Evolutionary conservation across 1,140 invertebrate genomes (phyloP).

Genomic region (Bacillus rossius): DNA sequence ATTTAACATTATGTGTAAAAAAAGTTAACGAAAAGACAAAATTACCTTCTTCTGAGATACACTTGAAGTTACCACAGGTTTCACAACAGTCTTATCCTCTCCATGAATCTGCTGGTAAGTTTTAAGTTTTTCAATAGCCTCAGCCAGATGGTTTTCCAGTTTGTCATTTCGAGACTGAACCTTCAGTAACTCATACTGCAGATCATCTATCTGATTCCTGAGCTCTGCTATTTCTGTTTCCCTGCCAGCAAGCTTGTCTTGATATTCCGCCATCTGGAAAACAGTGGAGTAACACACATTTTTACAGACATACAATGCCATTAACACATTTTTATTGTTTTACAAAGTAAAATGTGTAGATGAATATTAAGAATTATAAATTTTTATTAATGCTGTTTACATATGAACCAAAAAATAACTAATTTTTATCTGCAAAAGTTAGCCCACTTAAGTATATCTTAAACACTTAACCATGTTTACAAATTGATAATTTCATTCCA

Average conservation of each 20-base stretch:
- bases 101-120: constrained; percentile 72
- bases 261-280: constrained; percentile 72
- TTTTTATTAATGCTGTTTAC: too few relatives aligned
- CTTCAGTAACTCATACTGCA: constrained; percentile 91
- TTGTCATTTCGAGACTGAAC: constrained; percentile 85
- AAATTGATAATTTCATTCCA: too few relatives aligned
- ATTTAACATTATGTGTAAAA: too few relatives aligned
- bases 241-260: constrained; percentile 85
- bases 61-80: constrained; percentile 47
- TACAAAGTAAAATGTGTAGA: too few relatives aligned
- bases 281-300: too few relatives aligned
- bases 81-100: constrained; percentile 45
- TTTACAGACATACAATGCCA: too few relatives aligned
- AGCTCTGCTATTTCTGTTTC: constrained; percentile 93
- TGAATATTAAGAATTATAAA: too few relatives aligned
- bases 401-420: too few relatives aligned
- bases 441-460: too few relatives aligned
- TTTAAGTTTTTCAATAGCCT: constrained; percentile 86
- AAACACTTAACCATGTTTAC: too few relatives aligned
- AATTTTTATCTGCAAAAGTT: too few relatives aligned
- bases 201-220: constrained; percentile 92
- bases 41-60: constrained; percentile 57
- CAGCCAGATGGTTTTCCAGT: constrained; percentile 80
- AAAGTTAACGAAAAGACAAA: background rate
- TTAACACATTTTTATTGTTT: too few relatives aligned